Conservation (phyloP, 2,113 vertebrate genomes). For the Datnioides undecimradiatus region DNA sequence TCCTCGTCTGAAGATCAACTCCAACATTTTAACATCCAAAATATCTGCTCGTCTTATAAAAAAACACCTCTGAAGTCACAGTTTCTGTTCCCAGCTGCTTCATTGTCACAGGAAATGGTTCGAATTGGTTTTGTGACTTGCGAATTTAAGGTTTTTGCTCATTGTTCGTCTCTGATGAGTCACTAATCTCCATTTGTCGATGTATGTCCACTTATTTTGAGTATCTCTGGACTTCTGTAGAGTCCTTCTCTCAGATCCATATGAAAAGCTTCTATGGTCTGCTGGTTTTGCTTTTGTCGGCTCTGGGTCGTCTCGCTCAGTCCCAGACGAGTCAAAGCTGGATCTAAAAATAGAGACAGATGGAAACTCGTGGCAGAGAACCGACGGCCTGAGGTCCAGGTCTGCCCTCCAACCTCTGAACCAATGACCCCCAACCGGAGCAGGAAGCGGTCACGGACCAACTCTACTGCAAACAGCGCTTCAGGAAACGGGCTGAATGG, state of each 20-base stretch:
- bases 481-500: background rate
- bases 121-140: too few species aligned
- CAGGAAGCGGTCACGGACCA: conserved; percentile 18
- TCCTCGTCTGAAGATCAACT: background rate
- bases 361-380: background rate
- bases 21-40: background rate
- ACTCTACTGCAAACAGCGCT: conserved; percentile 3
- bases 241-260: too few species aligned
- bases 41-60: background rate
- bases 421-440: background rate
- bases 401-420: background rate
- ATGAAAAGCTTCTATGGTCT: background rate
- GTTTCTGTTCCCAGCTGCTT: background rate
- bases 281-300: background rate
- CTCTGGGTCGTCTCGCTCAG: background rate
- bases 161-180: too few species aligned
- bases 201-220: too few species aligned
- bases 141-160: too few species aligned
- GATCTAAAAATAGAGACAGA: conserved; percentile 8
- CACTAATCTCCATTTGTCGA: too few species aligned
- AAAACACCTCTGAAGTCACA: background rate
- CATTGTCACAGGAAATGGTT: too few species aligned
- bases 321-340: background rate
- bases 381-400: background rate
- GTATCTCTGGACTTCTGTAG: background rate